Base-by-base conservation (phyloP, 1,140 invertebrate species). In the Spodoptera frugiperda region DNA sequence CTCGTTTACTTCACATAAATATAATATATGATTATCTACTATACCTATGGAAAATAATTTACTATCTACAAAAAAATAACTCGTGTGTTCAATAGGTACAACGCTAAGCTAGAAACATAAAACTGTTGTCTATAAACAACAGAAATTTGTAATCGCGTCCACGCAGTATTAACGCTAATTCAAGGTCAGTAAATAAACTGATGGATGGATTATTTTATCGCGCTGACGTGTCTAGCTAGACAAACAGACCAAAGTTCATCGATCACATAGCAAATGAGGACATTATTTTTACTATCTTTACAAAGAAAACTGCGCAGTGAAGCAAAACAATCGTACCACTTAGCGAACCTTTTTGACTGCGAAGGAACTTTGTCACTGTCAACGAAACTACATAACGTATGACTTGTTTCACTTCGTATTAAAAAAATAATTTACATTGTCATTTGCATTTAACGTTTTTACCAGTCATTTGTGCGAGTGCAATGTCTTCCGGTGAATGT, bases 401-500 rank as follows among this genome's bases (percentile, higher is more conserved):
- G 19, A 21, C 30, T 55, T 72, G 51, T 57, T 21, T 5, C 33
- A 46, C 55, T 76, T 51, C 55, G 55, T 67, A 78, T 49, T 57
- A 5, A 55, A 49, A 51, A 65, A 79, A 76, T 77, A 80, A 77
- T 77, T 49, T 73, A 46, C 39, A 76, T 71, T 73, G 15, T 19
- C 73, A 81, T 81, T 78, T 78, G 57, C 76, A 78, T 81, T 81
- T 76, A 73, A 55, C 59, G 70, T 51, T 68, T 71, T 76, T 76
- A 76, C 39, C 5, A 67, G 59, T 53, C 70, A 73, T 75, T 74
- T 65, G 15, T 25, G 74, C 25, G 74, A 33, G 54, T 44, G 44
- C 54, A 63, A n/a, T 17, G 55, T 49, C 75, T 83, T 83, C 79
- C 82, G 79, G 82, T 83, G 77, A 83, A 82, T 65, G 79, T 71